These are phyloP conservation scores for Euplexia lucipara DNA, from an alignment of 2,888 invertebrate genomes.

Conservation along the genomic window DNA sequence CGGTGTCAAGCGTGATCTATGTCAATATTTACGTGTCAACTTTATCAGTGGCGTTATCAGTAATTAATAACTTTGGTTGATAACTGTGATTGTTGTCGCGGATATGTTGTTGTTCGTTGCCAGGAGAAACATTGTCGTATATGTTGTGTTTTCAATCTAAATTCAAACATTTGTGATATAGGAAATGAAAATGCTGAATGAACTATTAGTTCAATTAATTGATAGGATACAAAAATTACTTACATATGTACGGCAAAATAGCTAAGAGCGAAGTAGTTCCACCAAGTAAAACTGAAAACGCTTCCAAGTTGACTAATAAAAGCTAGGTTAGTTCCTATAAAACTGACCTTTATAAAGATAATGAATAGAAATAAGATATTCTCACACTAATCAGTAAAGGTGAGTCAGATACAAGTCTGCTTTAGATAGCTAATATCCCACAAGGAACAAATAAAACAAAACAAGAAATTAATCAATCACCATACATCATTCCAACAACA, in stretches of 20 bases:
- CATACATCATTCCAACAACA: conserved; percentile 41
- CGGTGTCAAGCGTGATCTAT: conserved; percentile 83
- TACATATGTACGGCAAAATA: conserved; percentile 1
- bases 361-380: conserved; percentile 4
- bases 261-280: background rate
- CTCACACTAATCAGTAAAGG: conserved; percentile 14
- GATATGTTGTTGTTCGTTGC: conserved; percentile 71
- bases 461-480: conserved; percentile 46
- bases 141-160: conserved; percentile 23
- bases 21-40: conserved; percentile 87
- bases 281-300: background rate
- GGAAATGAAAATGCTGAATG: conserved; percentile 26
- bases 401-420: conserved; percentile 11
- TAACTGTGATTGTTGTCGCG: conserved; percentile 75
- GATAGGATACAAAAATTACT: background rate
- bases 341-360: conserved; percentile 22
- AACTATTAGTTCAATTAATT: conserved; percentile 12
- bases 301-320: background rate
- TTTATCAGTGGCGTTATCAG: conserved; percentile 67
- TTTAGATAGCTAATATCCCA: conserved; percentile 23
- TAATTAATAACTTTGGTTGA: conserved; percentile 73
- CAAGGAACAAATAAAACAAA: conserved; percentile 23
- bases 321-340: conserved; percentile 9
- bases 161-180: conserved; percentile 36
- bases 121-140: conserved; percentile 69